Evolutionary conservation across 2,113 vertebrate genomes (phyloP).

Genomic region (Cnemophilus loriae): DNA sequence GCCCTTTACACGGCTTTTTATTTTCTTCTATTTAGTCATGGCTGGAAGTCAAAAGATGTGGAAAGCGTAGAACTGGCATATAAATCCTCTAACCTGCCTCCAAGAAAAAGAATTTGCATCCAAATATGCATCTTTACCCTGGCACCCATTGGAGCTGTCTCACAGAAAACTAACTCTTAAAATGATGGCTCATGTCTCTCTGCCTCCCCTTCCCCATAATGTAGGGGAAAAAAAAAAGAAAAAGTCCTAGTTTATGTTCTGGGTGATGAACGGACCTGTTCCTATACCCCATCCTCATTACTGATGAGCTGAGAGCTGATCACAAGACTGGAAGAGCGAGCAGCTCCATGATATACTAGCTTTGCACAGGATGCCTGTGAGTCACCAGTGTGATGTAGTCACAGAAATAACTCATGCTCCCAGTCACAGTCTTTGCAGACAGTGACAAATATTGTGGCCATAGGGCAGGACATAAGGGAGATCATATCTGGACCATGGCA

Average conservation of each 20-base stretch:
- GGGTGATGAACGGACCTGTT: not conserved
- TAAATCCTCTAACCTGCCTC: not conserved
- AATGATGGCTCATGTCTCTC: not conserved
- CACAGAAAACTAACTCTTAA: not conserved
- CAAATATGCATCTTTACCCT: not conserved
- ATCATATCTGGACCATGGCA: not conserved
- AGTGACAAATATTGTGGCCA: not conserved
- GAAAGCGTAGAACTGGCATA: not conserved
- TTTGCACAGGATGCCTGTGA: conserved; percentile 15
- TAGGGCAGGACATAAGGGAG: not conserved
- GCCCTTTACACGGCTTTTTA: not conserved
- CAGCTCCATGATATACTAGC: conserved; percentile 10
- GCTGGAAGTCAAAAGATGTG: not conserved
- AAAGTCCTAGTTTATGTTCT: not conserved
- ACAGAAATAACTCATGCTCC: conserved; percentile 17
- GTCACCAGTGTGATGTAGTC: conserved; percentile 21
- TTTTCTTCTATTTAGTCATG: not conserved
- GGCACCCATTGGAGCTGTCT: not conserved
- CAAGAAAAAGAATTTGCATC: not conserved
- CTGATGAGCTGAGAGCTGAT: conserved; percentile 1
- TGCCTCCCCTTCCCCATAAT: not conserved
- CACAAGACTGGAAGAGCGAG: not conserved
- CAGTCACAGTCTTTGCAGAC: not conserved
- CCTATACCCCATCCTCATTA: not conserved
- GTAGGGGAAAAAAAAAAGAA: not conserved